Evolutionary conservation across 2,113 vertebrate species (phyloP), one percentile per base, ranked within the genome.

Genomic region (Glareola pratincola): DNA sequence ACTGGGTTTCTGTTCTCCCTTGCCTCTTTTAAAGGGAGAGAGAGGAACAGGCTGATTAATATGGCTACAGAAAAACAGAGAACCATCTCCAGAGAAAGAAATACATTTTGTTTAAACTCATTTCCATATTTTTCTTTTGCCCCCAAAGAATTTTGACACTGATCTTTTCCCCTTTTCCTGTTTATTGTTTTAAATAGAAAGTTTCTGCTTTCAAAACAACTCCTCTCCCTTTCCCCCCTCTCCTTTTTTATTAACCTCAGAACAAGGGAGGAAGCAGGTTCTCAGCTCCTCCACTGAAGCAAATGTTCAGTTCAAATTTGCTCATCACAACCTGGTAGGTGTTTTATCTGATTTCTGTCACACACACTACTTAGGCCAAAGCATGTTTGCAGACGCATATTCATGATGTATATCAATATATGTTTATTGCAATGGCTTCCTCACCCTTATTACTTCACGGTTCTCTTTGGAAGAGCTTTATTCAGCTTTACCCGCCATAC

Each of bases 1-100:
- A 43, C n/a, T 0, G 0, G 45, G 67, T 54, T 73, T 51, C 91
- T 88, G 50, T 73, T 85, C 89, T 86, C 79, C 72, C 85, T 24
- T 32, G 68, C 53, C 66, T 90, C 71, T 29, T 82, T 67, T 12
- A 60, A 68, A 47, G 82, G 78, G 50, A 92, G 36, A 92, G 48
- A 51, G 29, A 86, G 50, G 53, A 86, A 36, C 50, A 83, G 54
- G 51, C 63, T 92, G 76, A 59, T 95, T 92, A 96, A 86, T 54
- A 50, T 85, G n/a, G 79, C 91, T 77, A 57, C 45, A 95, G 93
- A 67, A 91, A 90, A 95, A 45, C 82, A 93, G 23, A 79, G 71
- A 50, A 50, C 32, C 50, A 72, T 83, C 90, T 88, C 94, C 86
- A 91, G 68, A 95, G 91, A 71, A 87, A 68, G 47, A 56, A 82